Percentiles rank a stretch among this genome's conserved stretches.
Evolutionary conservation across 2,113 vertebrate species (phyloP).

Genomic region (Dicaeum eximium): DNA sequence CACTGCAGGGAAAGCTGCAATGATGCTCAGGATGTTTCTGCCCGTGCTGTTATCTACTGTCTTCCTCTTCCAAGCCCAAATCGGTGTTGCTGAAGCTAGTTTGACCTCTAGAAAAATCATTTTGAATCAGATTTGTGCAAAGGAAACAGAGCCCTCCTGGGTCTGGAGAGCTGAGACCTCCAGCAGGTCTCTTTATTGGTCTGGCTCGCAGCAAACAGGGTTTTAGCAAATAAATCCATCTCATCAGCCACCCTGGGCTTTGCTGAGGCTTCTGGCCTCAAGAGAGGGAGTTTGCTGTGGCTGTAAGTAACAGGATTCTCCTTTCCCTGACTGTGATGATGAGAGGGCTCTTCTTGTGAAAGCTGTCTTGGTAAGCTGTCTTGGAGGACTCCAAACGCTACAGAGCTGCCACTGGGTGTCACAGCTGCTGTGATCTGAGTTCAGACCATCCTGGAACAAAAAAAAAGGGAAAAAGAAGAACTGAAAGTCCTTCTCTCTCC

Average conservation of each 20-base stretch:
- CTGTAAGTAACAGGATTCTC: background rate
- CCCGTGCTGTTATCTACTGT: background rate
- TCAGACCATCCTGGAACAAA: background rate
- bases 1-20: background rate
- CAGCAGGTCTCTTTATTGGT: background rate
- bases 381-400: background rate
- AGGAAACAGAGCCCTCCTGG: background rate
- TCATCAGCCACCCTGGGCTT: background rate
- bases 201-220: background rate
- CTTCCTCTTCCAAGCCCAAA: background rate
- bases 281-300: background rate
- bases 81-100: background rate
- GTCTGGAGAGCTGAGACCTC: background rate
- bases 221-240: background rate
- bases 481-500: background rate
- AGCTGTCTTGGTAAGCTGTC: background rate
- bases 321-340: background rate
- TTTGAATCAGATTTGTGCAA: background rate
- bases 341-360: background rate
- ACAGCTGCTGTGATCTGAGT: background rate
- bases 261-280: background rate
- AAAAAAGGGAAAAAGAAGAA: background rate
- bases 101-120: background rate
- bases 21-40: background rate
- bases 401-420: background rate